These are phyloP conservation scores for Forbesichthys papilliferus DNA, from an alignment of 2,113 vertebrate genomes.

Conservation along the genomic window DNA sequence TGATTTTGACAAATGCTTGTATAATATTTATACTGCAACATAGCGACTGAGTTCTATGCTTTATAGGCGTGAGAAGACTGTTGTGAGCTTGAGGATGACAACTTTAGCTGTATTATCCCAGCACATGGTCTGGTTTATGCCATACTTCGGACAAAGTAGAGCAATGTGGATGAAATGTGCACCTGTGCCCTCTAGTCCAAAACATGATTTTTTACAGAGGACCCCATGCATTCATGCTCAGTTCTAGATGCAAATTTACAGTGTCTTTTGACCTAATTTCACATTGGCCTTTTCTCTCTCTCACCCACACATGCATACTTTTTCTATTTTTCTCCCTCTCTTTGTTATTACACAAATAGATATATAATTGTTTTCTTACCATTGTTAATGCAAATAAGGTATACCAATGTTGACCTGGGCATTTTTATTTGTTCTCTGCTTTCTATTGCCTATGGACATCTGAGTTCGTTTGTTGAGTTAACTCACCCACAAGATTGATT, in stretches of 20 bases:
- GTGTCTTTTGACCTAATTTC: slow-evolving; percentile 36
- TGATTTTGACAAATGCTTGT: too few relatives aligned
- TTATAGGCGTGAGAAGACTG: neutral
- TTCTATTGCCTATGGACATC: slow-evolving; percentile 39
- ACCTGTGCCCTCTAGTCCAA: slow-evolving; percentile 1
- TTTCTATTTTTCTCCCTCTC: neutral
- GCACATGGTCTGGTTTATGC: slow-evolving; percentile 25
- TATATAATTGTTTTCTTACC: neutral
- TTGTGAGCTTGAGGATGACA: slow-evolving; percentile 19
- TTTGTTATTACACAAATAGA: neutral
- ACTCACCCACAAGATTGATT: slow-evolving; percentile 41
- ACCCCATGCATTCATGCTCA: neutral
- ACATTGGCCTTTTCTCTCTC: neutral
- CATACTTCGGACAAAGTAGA: slow-evolving; percentile 32
- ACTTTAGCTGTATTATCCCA: neutral
- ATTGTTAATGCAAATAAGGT: too few relatives aligned
- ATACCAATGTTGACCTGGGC: neutral
- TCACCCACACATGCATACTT: neutral
- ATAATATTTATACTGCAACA: neutral
- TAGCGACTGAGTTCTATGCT: neutral
- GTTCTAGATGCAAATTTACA: slow-evolving; percentile 1
- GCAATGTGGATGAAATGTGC: neutral
- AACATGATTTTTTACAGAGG: slow-evolving; percentile 14
- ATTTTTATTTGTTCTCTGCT: slow-evolving; percentile 24
- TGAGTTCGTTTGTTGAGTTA: slow-evolving; percentile 24